Conservation (phyloP, 2,888 invertebrate species). For the Cosmia pyralina region DNA sequence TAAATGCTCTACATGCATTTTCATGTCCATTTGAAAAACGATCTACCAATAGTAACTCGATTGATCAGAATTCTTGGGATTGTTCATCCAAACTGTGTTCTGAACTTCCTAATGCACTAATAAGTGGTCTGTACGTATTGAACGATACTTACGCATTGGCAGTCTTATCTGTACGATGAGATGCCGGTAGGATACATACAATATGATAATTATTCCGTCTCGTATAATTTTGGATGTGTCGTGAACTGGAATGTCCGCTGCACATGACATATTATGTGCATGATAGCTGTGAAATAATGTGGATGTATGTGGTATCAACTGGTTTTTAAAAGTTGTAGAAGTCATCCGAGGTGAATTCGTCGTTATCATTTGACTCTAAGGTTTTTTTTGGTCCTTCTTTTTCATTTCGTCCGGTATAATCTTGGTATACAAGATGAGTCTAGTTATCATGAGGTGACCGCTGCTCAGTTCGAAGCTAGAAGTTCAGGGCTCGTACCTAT, state of each 20-base stretch:
- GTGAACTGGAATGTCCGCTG: slow-evolving; percentile 27
- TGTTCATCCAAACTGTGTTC: slow-evolving; percentile 2
- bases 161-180: not conserved
- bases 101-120: slow-evolving; percentile 18
- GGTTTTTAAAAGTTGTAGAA: slow-evolving; percentile 39
- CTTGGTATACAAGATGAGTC: too few species aligned
- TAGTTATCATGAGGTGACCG: too few species aligned
- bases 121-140: slow-evolving; percentile 6
- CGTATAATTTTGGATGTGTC: slow-evolving; percentile 23
- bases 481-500: not conserved
- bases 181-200: slow-evolving; percentile 10
- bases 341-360: slow-evolving; percentile 25
- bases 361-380: not conserved
- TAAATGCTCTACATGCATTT: slow-evolving; percentile 56
- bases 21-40: slow-evolving; percentile 26
- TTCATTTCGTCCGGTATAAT: not conserved
- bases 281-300: slow-evolving; percentile 29
- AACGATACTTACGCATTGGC: not conserved
- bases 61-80: slow-evolving; percentile 21
- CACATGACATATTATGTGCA: slow-evolving; percentile 45
- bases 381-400: not conserved
- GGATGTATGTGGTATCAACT: slow-evolving; percentile 38
- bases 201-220: slow-evolving; percentile 21
- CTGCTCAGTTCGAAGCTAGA: not conserved
- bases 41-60: slow-evolving; percentile 11